Base-by-base conservation (phyloP, 2,797 vertebrate genomes). In the Sitta carolinensis region DNA sequence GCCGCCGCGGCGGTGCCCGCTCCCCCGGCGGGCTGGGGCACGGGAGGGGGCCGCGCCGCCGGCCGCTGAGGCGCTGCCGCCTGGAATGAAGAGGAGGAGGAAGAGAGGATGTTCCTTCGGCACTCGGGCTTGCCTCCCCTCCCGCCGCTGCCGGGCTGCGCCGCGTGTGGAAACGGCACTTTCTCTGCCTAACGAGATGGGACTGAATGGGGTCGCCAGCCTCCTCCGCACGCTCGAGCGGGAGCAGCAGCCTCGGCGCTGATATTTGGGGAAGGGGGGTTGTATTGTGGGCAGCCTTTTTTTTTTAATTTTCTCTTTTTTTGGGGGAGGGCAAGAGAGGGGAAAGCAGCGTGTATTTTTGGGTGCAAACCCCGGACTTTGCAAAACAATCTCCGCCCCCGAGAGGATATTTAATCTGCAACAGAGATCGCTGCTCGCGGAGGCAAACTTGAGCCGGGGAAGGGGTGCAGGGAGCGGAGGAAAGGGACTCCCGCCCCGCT, bases 361-460 rank as follows among this genome's bases (percentile, higher is more conserved):
- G 80, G 85, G 95, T 75, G 93, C 91, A 83, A 68, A 87, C 42
- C 87, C 84, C 50, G 94, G 92, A 94, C 94, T 95, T 90, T 45
- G 90, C 93, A 86, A 87, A 96, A 91, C 89, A 96, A 77, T 91
- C 81, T 73, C 91, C 81, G 91, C 85, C 90, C 85, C 84, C 61
- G 23, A 38, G 80, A 97, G 97, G 97, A 97, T 98, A 97, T 98
- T 97, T 97, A 97, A 97, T 98, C 97, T 96, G 97, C 97, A 81
- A 91, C 93, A 89, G 96, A 88, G 96, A 96, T 96, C 94, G 95
- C 89, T 84, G 66, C 96, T 97, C 70, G 94, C 97, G 82, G 94
- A 96, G 95, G 95, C 95, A 96, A 96, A 97, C 95, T 97, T 96
- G 91, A 73, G 96, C 54, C 45, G 92, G 94, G 84, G 82, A 95